Conservation (phyloP, 2,888 invertebrate genomes). For the Eristalis pertinax region DNA sequence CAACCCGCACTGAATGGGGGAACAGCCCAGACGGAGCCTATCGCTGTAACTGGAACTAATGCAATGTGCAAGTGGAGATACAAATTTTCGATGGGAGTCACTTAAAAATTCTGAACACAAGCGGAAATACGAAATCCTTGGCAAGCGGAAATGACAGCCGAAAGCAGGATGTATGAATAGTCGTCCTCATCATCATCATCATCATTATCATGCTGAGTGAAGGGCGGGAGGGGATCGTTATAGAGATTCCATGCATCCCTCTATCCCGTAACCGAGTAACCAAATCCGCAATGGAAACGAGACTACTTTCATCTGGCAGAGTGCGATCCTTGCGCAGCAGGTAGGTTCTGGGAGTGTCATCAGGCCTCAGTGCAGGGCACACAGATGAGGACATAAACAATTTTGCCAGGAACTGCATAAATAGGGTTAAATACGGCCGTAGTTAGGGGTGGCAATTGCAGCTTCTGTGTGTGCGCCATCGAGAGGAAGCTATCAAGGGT, state of each 20-base stretch:
- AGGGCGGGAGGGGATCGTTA: neutral
- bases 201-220: constrained; percentile 32
- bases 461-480: neutral
- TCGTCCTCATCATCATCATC: constrained; percentile 65
- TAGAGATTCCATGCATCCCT: neutral
- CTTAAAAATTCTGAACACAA: constrained; percentile 78
- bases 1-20: constrained; percentile 1
- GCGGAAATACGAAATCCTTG: constrained; percentile 79
- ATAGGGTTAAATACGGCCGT: constrained; percentile 60
- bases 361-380: constrained; percentile 7
- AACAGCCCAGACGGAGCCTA: constrained; percentile 33
- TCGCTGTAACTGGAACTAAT: constrained; percentile 52
- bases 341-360: constrained; percentile 16
- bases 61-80: constrained; percentile 31
- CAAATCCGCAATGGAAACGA: constrained; percentile 40
- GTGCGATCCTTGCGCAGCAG: constrained; percentile 42
- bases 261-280: neutral
- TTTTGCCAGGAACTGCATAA: constrained; percentile 49
- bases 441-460: constrained; percentile 17
- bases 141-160: constrained; percentile 77
- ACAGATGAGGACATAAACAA: constrained; percentile 64
- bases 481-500: constrained; percentile 26
- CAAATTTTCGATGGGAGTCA: constrained; percentile 73
- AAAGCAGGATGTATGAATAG: constrained; percentile 73
- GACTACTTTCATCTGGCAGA: constrained; percentile 39